These are phyloP conservation scores for Pandion haliaetus DNA, from an alignment of 2,113 vertebrate species.

Conservation along the genomic window DNA sequence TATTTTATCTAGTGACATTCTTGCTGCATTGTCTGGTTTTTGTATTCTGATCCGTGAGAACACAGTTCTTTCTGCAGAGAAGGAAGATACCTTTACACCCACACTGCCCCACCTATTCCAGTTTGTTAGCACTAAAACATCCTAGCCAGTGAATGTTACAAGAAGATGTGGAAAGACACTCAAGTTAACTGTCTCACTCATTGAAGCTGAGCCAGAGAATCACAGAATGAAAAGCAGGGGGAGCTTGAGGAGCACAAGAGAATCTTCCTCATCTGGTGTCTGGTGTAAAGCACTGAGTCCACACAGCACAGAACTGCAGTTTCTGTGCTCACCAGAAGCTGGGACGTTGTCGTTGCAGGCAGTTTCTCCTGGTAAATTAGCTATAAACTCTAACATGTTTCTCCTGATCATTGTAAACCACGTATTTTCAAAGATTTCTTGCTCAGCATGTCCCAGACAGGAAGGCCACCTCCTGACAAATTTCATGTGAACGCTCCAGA, in stretches of 20 bases:
- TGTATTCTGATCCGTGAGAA: background rate
- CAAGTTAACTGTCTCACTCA: background rate
- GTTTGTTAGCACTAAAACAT: background rate
- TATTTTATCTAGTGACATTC: background rate
- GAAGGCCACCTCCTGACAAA: background rate
- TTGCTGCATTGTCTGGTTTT: background rate
- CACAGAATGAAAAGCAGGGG: constrained; percentile 62
- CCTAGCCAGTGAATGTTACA: background rate
- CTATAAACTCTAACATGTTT: background rate
- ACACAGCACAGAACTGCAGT: background rate
- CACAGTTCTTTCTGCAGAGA: background rate
- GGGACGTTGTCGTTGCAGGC: background rate
- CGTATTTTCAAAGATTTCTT: background rate
- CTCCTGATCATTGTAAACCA: background rate
- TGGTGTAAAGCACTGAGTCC: background rate
- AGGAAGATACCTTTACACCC: background rate
- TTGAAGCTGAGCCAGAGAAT: background rate
- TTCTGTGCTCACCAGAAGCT: constrained; percentile 8
- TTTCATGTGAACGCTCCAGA: background rate
- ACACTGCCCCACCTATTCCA: background rate
- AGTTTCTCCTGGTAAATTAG: background rate
- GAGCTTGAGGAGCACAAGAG: constrained; percentile 60
- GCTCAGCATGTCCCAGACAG: background rate
- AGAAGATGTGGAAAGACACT: background rate
- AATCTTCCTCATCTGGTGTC: background rate